Evolutionary conservation across 2,113 vertebrate species (phyloP).

Genomic region (Xiphorhynchus elegans): DNA sequence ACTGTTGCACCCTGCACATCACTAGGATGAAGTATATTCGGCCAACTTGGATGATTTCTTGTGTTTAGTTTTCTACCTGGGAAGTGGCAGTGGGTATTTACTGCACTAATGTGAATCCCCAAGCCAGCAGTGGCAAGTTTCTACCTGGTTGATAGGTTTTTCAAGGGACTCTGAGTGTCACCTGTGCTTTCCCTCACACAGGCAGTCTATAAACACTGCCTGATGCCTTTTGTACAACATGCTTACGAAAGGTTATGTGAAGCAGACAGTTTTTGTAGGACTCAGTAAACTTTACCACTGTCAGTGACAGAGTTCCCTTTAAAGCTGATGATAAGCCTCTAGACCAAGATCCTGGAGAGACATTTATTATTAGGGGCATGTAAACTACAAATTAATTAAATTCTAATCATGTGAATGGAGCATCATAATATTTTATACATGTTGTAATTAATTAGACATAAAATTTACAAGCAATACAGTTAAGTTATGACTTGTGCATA

Average conservation of each 20-base stretch:
- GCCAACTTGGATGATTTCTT: background rate
- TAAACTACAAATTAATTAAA: conserved; percentile 12
- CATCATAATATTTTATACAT: conserved; percentile 28
- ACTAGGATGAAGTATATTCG: background rate
- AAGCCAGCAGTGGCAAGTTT: background rate
- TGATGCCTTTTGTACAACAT: background rate
- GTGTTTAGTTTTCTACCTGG: background rate
- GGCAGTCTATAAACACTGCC: background rate
- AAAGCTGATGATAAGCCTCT: conserved; percentile 15
- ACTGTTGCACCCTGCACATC: background rate
- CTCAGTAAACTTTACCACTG: conserved; percentile 17
- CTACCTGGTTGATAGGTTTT: background rate
- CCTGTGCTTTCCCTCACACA: background rate
- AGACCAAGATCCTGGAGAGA: background rate
- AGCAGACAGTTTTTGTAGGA: background rate
- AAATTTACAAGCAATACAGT: background rate
- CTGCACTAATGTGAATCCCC: background rate
- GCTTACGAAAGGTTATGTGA: background rate
- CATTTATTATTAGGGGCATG: background rate
- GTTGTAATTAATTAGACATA: background rate
- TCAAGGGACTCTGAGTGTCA: background rate
- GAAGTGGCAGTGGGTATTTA: background rate
- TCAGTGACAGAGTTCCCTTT: background rate
- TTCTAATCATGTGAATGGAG: background rate
- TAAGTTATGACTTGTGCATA: background rate